Percentiles rank a stretch among this genome's conserved stretches.
phyloP scores from a whole-genome alignment of 2,888 invertebrate genomes.

The Habrosyne pyritoides region DNA sequence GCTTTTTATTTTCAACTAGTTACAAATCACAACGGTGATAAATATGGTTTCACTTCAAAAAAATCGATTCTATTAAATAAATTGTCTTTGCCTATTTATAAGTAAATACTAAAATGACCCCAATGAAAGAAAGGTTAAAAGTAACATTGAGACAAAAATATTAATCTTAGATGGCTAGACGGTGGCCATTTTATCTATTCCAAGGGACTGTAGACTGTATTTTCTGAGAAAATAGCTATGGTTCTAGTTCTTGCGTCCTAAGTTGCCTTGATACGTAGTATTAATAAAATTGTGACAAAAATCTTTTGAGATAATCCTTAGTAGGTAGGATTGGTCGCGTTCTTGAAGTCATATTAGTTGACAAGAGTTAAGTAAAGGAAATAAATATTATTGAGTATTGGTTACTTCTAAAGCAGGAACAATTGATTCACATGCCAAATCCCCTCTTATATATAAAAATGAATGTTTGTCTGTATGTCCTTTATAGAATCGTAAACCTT shows the following conservation, averaged over 20 bases:
- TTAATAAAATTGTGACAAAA: background rate
- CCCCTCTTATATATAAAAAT: no score
- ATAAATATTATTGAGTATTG: no score
- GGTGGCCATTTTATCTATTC: background rate
- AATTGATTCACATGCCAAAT: no score
- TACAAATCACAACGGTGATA: no score
- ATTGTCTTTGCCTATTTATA: no score
- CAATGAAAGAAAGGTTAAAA: conserved; percentile 14
- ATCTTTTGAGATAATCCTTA: background rate
- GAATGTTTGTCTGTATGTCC: no score
- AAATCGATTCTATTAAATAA: background rate
- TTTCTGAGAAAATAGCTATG: background rate
- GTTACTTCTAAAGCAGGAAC: no score
- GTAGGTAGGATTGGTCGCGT: background rate
- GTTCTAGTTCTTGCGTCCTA: background rate
- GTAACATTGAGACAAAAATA: conserved; percentile 13
- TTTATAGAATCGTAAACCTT: no score
- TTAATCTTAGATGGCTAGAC: conserved; percentile 8
- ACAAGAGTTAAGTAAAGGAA: no score
- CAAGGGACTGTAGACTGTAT: background rate
- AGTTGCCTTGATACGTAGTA: background rate
- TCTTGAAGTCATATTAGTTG: background rate
- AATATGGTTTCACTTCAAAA: no score
- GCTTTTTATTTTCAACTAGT: no score
- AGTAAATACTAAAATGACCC: conserved; percentile 12